Conservation (phyloP, 1,140 invertebrate genomes). For the Drosophila pallidifrons region DNA sequence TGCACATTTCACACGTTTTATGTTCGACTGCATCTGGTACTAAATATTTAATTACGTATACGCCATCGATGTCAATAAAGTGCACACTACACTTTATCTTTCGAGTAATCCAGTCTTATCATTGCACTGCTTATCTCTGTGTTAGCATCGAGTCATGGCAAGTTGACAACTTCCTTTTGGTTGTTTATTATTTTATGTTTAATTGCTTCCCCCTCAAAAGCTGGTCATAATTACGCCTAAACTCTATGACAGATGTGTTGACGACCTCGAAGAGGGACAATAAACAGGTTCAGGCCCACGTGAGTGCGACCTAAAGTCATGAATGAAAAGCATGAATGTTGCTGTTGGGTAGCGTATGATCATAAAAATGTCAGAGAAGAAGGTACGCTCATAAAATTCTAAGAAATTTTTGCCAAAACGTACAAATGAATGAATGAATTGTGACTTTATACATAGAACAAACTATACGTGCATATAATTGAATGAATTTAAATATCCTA, state of each 20-base stretch:
- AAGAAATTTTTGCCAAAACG: conserved; percentile 26
- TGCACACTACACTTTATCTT: conserved; percentile 40
- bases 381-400: conserved; percentile 29
- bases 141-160: conserved; percentile 23
- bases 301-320: conserved; percentile 38
- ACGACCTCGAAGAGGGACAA: conserved; percentile 32
- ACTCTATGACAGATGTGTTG: conserved; percentile 27
- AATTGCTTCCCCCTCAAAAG: conserved; percentile 48
- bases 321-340: conserved; percentile 61
- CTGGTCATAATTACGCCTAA: conserved; percentile 52
- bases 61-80: conserved; percentile 7
- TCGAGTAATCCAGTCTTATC: conserved; percentile 39
- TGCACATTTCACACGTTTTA: conserved; percentile 73
- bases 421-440: conserved; percentile 33
- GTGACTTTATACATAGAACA: background rate
- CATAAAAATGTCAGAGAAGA: conserved; percentile 54
- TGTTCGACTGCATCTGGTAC: conserved; percentile 15
- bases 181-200: conserved; percentile 36
- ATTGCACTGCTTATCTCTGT: conserved; percentile 41
- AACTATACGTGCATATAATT: conserved; percentile 21
- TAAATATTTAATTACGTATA: conserved; percentile 69
- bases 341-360: conserved; percentile 15
- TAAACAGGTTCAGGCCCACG: conserved; percentile 50
- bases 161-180: conserved; percentile 75
- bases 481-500: conserved; percentile 44